phyloP scores from a whole-genome alignment of 2,797 vertebrate species.

The Molossus alvarezi region DNA sequence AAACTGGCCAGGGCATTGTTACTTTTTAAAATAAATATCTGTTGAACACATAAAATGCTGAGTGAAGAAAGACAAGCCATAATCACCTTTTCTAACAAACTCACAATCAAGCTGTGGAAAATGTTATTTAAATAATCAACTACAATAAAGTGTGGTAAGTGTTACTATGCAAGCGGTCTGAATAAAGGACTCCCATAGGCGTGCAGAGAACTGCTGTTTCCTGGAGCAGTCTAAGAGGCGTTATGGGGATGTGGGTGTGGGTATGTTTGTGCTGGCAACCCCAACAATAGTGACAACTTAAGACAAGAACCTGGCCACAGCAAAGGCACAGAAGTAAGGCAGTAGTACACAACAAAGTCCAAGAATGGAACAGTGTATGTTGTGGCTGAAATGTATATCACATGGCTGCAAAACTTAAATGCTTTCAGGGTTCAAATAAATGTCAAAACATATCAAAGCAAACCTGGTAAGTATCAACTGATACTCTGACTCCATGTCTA shows the following conservation, averaged over 20 bases:
- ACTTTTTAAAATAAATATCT: constrained; percentile 10
- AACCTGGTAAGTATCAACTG: not conserved
- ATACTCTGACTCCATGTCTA: not conserved
- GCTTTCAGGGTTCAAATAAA: constrained; percentile 2
- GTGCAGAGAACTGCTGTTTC: not conserved
- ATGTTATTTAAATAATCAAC: constrained; percentile 54
- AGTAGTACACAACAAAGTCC: not conserved
- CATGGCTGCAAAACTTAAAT: constrained; percentile 52
- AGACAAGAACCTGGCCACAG: not conserved
- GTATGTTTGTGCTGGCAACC: not conserved
- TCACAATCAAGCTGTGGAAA: constrained; percentile 13
- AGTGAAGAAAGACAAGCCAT: constrained; percentile 34
- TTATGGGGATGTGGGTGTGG: not conserved
- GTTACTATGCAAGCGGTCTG: not conserved
- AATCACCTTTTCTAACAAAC: constrained; percentile 31
- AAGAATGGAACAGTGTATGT: not conserved
- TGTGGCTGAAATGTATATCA: not conserved
- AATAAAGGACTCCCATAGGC: not conserved
- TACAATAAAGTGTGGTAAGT: not conserved
- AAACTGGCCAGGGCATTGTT: no score
- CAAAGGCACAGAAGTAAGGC: not conserved
- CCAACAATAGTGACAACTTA: not conserved
- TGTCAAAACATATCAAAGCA: constrained; percentile 49
- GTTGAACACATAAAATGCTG: not conserved
- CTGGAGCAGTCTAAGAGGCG: not conserved